These are phyloP conservation scores for Acronicta alni DNA, from an alignment of 2,888 invertebrate genomes.

Conservation along the genomic window DNA sequence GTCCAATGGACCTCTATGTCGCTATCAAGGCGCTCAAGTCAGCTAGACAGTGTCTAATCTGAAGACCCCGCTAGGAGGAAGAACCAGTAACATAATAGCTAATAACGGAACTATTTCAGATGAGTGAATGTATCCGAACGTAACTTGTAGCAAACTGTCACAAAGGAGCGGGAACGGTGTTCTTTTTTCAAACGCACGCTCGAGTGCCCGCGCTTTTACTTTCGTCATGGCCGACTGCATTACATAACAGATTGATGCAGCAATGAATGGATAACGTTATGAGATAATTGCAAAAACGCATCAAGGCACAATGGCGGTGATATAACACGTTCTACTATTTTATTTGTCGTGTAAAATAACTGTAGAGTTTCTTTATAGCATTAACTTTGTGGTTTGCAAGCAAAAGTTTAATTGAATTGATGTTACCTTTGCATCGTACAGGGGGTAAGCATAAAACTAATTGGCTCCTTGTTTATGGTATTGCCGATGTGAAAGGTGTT, in stretches of 20 bases:
- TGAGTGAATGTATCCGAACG: constrained; percentile 27
- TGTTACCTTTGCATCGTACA: constrained; percentile 17
- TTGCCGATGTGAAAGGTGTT: constrained; percentile 20
- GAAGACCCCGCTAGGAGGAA: background rate
- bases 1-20: background rate
- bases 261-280: constrained; percentile 68
- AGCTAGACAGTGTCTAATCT: too few relatives aligned
- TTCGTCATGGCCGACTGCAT: constrained; percentile 77
- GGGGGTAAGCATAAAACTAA: constrained; percentile 21
- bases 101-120: constrained; percentile 28
- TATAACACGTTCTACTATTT: constrained; percentile 49
- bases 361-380: constrained; percentile 41
- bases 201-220: constrained; percentile 79
- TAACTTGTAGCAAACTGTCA: constrained; percentile 55
- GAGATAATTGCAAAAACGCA: constrained; percentile 60
- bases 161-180: constrained; percentile 59
- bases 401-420: constrained; percentile 34
- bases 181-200: constrained; percentile 71
- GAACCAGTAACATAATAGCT: constrained; percentile 12
- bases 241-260: constrained; percentile 74
- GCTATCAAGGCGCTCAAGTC: too few relatives aligned
- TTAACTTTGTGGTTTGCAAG: constrained; percentile 39
- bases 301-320: constrained; percentile 48
- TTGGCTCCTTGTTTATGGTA: constrained; percentile 26
- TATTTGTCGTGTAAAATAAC: constrained; percentile 38